These are phyloP conservation scores for Microcebus tavaratra DNA, from an alignment of 2,113 vertebrate species.

Conservation along the genomic window DNA sequence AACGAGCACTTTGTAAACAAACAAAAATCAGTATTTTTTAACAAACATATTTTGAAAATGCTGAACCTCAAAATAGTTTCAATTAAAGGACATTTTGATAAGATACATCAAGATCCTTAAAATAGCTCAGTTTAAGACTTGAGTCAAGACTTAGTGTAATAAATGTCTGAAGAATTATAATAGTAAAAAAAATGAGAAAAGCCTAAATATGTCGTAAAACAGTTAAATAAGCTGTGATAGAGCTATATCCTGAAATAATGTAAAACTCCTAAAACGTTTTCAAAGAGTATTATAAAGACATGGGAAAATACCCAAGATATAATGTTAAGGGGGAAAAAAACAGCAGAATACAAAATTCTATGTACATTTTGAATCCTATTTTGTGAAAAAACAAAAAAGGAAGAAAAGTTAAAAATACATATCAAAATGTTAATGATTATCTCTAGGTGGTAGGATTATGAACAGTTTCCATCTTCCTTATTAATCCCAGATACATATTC, in stretches of 20 bases:
- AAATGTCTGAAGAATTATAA: not conserved
- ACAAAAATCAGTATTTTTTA: not conserved
- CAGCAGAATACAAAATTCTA: conserved; percentile 1
- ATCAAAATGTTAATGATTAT: conserved; percentile 44
- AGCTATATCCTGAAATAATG: not conserved
- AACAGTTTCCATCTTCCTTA: conserved; percentile 52
- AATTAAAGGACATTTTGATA: not conserved
- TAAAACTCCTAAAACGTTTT: conserved; percentile 17
- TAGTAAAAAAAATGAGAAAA: not conserved
- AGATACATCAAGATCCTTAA: not conserved
- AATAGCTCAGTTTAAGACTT: not conserved
- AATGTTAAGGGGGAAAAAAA: not conserved
- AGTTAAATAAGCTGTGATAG: not conserved
- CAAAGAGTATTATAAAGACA: conserved; percentile 20
- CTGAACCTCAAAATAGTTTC: conserved; percentile 2
- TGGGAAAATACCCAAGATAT: not conserved
- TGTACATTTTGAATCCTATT: conserved; percentile 3
- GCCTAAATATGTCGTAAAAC: conserved; percentile 12
- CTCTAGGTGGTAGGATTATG: not conserved
- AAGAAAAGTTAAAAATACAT: not conserved
- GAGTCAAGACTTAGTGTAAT: not conserved
- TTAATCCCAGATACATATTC: conserved; percentile 46
- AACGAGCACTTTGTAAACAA: not conserved
- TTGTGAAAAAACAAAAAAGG: not conserved
- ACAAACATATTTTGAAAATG: conserved; percentile 32